Evolutionary conservation across 2,888 invertebrate species (phyloP).

Genomic region (Dorcus parallelipipedus): DNA sequence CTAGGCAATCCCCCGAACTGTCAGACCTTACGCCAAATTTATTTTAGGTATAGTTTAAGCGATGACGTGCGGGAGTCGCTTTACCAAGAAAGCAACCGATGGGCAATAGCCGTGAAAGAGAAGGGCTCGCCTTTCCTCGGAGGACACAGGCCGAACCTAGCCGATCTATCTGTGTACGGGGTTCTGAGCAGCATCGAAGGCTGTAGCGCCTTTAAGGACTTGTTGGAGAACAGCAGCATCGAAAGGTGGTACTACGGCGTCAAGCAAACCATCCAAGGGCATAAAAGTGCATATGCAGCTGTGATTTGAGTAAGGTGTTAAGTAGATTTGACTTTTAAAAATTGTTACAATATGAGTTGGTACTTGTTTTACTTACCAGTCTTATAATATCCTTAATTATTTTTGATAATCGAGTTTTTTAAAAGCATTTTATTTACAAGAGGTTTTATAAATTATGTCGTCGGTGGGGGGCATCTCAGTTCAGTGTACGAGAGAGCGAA

Average conservation of each 20-base stretch:
- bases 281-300: too few species aligned
- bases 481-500: slow-evolving; percentile 70
- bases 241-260: slow-evolving; percentile 75
- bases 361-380: background rate
- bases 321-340: background rate
- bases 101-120: slow-evolving; percentile 68
- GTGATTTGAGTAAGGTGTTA: background rate
- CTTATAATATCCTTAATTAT: too few species aligned
- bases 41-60: slow-evolving; percentile 71
- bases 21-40: background rate
- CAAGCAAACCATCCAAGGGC: slow-evolving; percentile 57
- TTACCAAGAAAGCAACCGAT: slow-evolving; percentile 82
- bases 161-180: slow-evolving; percentile 90
- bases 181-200: slow-evolving; percentile 91
- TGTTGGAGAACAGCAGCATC: slow-evolving; percentile 70
- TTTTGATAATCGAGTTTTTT: too few species aligned
- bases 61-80: slow-evolving; percentile 87
- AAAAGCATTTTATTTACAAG: too few species aligned
- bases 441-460: too few species aligned
- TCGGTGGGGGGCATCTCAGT: slow-evolving; percentile 52
- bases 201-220: slow-evolving; percentile 83
- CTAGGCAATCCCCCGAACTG: background rate
- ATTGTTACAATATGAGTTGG: background rate
- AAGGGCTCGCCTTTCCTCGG: slow-evolving; percentile 79
- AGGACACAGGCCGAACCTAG: slow-evolving; percentile 81